Base-by-base conservation (phyloP, 2,113 vertebrate genomes). In the Sinocyclocheilus rhinocerous region DNA sequence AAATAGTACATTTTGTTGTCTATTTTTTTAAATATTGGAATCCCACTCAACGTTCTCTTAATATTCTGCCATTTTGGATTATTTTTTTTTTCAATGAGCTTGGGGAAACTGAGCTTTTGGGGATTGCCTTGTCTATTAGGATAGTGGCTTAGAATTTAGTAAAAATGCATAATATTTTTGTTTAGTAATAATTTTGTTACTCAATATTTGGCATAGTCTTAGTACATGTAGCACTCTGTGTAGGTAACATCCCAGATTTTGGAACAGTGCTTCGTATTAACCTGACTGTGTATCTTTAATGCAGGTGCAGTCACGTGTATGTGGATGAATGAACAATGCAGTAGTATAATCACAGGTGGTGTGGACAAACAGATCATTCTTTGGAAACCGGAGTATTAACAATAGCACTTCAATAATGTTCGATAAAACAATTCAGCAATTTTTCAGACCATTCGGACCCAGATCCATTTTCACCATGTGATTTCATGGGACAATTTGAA, bases 321-420 rank as follows among this genome's bases (percentile, higher is more conserved):
- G 88, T 99, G 97, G 97, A 98, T 98, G 96, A 98, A 96, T 0
- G 97, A 98, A 48, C 95, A 97, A 86, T 97, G 97, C 82, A 97
- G 90, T 94, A 95, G 89, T 1, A 90, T 99, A 90, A 97, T 99
- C 93, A 99, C 97, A 3, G 98, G 97, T 55, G 97, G 97, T 57
- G 96, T 97, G 87, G 98, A 99, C 93, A 95, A 93, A 92, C 96
- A 97, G 87, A 94, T 97, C 45, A 92, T 96, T 89, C 95, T 98
- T 90, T 99, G 98, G 98, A 98, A 96, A 90, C 89, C 96, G 52
- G 95, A 96, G 76, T 96, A 95, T 89, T 98, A 94, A 96, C 7
- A 79, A 20, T 59, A 15, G 26, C 1, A 18, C 42, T 20, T 18
- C 29, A 29, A 12, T 6, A 70, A 24, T 7, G 55, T 57, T 57